Evolutionary conservation across 53 echinoderm and acorn worm genomes (phyloP).

Genomic region (Antedon mediterranea): DNA sequence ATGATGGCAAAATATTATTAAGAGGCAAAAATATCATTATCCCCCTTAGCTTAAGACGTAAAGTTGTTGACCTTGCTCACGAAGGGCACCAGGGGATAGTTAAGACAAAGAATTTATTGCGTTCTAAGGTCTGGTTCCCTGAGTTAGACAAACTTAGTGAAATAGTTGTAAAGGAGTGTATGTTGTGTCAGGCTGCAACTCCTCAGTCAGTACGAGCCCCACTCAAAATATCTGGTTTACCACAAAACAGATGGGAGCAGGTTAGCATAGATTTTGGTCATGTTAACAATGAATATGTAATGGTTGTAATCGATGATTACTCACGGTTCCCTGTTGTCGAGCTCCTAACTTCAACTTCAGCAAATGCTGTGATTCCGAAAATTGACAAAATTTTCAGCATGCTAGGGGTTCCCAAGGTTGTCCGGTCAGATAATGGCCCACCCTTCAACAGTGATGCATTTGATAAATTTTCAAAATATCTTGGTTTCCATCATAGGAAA

Average conservation of each 20-base stretch:
- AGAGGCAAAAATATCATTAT: background rate
- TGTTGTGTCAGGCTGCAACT: background rate
- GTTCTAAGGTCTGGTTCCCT: background rate
- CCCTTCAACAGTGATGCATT: slow-evolving; percentile 23
- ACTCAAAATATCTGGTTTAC: background rate
- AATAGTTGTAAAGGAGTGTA: background rate
- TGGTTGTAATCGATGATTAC: slow-evolving; percentile 20
- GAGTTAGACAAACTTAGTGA: background rate
- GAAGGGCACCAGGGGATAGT: background rate
- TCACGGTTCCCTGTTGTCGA: slow-evolving; percentile 25
- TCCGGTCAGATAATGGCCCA: slow-evolving; percentile 23
- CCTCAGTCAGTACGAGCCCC: background rate
- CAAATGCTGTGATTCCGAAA: slow-evolving; percentile 30
- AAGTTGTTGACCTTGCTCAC: background rate
- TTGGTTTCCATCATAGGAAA: slow-evolving; percentile 17
- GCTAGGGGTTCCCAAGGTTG: slow-evolving; percentile 15
- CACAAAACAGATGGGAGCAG: background rate
- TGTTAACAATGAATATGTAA: slow-evolving; percentile 14
- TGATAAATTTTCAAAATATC: slow-evolving; percentile 9
- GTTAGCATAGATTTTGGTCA: background rate
- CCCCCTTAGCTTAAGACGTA: background rate
- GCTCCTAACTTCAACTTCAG: slow-evolving; percentile 21
- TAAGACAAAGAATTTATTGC: background rate
- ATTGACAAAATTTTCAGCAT: slow-evolving; percentile 18
- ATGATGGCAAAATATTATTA: background rate